These are phyloP conservation scores for Rhinopithecus roxellana DNA, from an alignment of 2,113 vertebrate genomes.

Conservation along the genomic window DNA sequence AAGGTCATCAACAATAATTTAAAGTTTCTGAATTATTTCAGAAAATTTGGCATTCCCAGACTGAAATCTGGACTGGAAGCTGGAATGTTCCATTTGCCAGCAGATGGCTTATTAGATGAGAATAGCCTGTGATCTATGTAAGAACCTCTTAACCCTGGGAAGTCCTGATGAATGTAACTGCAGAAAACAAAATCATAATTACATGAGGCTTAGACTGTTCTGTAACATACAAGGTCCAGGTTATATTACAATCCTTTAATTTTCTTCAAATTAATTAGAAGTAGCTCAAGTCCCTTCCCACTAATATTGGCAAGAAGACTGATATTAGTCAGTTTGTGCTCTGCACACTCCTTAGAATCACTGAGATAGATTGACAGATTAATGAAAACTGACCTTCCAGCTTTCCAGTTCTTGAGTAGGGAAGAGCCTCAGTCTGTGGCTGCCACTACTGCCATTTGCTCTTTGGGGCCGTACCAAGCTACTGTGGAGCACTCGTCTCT, in stretches of 20 bases:
- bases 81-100: neutral
- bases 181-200: neutral
- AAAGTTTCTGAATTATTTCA: slow-evolving; percentile 38
- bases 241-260: neutral
- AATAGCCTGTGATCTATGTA: neutral
- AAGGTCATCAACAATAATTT: neutral
- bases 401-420: neutral
- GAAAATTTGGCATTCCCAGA: neutral
- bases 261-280: slow-evolving; percentile 9
- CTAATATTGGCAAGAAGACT: neutral
- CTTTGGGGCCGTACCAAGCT: neutral
- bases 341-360: neutral
- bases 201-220: neutral
- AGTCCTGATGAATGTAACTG: neutral
- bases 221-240: neutral
- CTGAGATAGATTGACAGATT: neutral
- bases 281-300: neutral
- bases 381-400: neutral
- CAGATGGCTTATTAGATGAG: neutral
- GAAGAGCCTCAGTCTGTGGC: neutral
- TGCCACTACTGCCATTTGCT: neutral
- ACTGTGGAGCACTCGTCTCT: neutral
- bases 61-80: neutral
- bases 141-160: neutral
- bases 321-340: neutral